Conservation (phyloP, 2,888 invertebrate genomes). For the Hybos culiciformis region DNA sequence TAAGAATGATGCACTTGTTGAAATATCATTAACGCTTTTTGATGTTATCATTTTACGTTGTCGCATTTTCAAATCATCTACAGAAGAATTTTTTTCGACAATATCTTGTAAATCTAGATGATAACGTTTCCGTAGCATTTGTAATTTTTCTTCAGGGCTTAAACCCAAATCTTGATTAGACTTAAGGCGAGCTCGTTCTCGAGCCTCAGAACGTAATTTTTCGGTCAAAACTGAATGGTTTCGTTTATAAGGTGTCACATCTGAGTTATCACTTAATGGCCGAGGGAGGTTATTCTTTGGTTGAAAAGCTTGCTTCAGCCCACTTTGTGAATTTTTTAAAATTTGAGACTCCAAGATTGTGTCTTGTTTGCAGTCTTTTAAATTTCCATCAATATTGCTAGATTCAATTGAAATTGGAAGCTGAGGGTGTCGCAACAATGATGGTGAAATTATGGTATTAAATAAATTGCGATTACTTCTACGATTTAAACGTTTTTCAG, state of each 20-base stretch:
- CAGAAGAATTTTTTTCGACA: slow-evolving; percentile 4
- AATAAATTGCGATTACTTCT: slow-evolving; percentile 40
- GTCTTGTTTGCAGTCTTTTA: slow-evolving; percentile 14
- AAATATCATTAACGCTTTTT: slow-evolving; percentile 34
- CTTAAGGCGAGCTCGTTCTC: slow-evolving; percentile 50
- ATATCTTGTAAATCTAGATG: slow-evolving; percentile 24
- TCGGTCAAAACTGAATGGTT: slow-evolving; percentile 35
- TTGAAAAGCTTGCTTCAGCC: slow-evolving; percentile 16
- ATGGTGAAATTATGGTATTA: neutral
- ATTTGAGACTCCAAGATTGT: slow-evolving; percentile 13
- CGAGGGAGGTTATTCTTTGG: slow-evolving; percentile 18
- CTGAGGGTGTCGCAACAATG: slow-evolving; percentile 22
- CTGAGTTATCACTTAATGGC: slow-evolving; percentile 31
- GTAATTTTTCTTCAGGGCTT: slow-evolving; percentile 53
- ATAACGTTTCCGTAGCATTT: slow-evolving; percentile 37
- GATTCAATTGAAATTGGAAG: slow-evolving; percentile 18
- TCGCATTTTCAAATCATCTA: slow-evolving; percentile 20
- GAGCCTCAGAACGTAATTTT: slow-evolving; percentile 47
- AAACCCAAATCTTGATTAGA: slow-evolving; percentile 60
- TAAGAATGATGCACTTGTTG: slow-evolving; percentile 1
- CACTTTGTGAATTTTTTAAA: slow-evolving; percentile 13
- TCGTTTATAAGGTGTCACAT: slow-evolving; percentile 38
- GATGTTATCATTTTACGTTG: slow-evolving; percentile 34
- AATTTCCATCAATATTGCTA: neutral
- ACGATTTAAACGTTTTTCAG: slow-evolving; percentile 45